Evolutionary conservation across 2,797 vertebrate genomes (phyloP).

Genomic region (Lithobates pipiens): DNA sequence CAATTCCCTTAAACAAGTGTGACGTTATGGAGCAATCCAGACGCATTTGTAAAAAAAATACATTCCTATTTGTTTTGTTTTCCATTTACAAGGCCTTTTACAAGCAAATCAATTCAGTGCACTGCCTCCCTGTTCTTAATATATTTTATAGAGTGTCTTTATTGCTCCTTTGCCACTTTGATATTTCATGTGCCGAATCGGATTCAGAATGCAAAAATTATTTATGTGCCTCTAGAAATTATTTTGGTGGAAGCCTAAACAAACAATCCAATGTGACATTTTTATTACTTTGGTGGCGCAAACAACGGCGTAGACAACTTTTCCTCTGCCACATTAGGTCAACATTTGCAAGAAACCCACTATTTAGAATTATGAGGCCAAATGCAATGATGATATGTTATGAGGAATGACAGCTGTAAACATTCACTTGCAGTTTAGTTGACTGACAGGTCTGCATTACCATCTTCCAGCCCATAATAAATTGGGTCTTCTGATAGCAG

Average conservation of each 20-base stretch:
- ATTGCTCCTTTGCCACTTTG: slow-evolving; percentile 39
- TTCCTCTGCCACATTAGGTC: slow-evolving; percentile 52
- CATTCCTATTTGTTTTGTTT: background rate
- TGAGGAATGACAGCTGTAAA: slow-evolving; percentile 39
- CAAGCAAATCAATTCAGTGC: slow-evolving; percentile 34
- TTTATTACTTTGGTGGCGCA: slow-evolving; percentile 48
- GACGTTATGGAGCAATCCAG: no score
- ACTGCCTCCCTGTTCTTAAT: slow-evolving; percentile 41
- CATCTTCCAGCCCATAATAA: slow-evolving; percentile 23
- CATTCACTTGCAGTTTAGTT: slow-evolving; percentile 25
- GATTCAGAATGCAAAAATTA: slow-evolving; percentile 37
- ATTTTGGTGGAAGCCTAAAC: slow-evolving; percentile 41
- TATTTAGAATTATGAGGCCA: slow-evolving; percentile 37
- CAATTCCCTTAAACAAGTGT: no score
- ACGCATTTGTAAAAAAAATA: background rate
- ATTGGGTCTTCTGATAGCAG: slow-evolving; percentile 27
- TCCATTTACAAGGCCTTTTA: slow-evolving; percentile 23
- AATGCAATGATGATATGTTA: slow-evolving; percentile 1
- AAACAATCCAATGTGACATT: slow-evolving; percentile 52
- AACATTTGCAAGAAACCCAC: slow-evolving; percentile 37
- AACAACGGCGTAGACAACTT: slow-evolving; percentile 21
- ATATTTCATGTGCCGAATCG: slow-evolving; percentile 40
- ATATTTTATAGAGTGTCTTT: slow-evolving; percentile 47
- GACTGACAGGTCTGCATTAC: slow-evolving; percentile 23
- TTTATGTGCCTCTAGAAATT: slow-evolving; percentile 39